These are phyloP conservation scores for Charanyca ferruginea DNA, from an alignment of 2,888 invertebrate genomes.

Conservation along the genomic window DNA sequence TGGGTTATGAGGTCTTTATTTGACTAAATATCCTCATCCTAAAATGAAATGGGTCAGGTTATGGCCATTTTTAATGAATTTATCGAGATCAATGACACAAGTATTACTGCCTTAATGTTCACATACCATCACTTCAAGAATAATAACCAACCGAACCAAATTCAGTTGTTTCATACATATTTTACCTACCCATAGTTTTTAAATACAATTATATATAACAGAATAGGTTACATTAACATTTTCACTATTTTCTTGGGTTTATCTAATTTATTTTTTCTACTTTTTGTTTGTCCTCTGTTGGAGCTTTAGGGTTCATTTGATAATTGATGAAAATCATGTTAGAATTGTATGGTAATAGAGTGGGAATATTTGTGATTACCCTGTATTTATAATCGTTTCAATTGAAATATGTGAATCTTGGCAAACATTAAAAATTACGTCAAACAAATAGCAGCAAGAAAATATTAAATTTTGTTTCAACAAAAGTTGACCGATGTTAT, in stretches of 20 bases:
- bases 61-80: neutral
- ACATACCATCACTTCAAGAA: neutral
- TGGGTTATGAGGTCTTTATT: no score
- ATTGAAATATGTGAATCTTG: no score
- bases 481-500: no score
- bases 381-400: no score
- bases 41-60: neutral
- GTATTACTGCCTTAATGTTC: neutral
- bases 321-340: neutral
- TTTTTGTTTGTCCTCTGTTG: neutral
- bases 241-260: slow-evolving; percentile 4
- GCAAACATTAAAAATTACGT: no score
- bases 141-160: neutral
- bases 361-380: no score
- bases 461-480: no score
- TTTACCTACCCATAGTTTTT: neutral
- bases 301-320: neutral
- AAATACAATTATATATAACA: slow-evolving; percentile 21
- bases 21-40: neutral
- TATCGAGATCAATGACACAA: neutral
- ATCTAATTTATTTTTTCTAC: neutral
- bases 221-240: slow-evolving; percentile 33
- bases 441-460: neutral
- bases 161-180: neutral
- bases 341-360: neutral